Percentiles rank a stretch among this genome's conserved stretches.
phyloP scores from a whole-genome alignment of 2,888 invertebrate species.

The Pristionchus maxplancki region DNA sequence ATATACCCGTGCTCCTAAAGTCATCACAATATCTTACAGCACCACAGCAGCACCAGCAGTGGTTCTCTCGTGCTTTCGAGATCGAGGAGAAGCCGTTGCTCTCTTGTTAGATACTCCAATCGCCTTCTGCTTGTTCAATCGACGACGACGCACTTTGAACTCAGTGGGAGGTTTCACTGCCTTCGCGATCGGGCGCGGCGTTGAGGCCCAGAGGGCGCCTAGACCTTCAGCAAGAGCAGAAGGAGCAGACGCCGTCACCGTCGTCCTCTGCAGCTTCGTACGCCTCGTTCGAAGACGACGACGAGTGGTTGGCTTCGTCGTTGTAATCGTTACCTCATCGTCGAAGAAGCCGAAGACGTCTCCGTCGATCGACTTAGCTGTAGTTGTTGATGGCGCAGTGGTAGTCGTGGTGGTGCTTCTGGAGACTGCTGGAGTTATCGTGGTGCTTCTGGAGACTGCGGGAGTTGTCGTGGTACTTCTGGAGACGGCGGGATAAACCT shows the following conservation, averaged over 20 bases:
- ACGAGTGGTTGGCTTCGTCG: neutral
- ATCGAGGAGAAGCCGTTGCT: neutral
- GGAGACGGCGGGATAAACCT: constrained; percentile 27
- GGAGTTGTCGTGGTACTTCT: neutral
- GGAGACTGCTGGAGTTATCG: neutral
- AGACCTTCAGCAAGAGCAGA: neutral
- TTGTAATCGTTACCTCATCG: neutral
- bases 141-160: neutral
- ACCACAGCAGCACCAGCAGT: neutral
- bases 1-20: constrained; percentile 1
- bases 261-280: constrained; percentile 15
- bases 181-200: neutral
- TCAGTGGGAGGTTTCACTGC: neutral
- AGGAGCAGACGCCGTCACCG: neutral
- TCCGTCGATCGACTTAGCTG: neutral
- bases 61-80: neutral
- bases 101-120: neutral
- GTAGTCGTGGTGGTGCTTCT: neutral
- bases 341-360: neutral
- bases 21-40: neutral
- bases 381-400: neutral
- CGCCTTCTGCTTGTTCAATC: neutral
- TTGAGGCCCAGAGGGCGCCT: neutral
- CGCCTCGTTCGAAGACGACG: constrained; percentile 10
- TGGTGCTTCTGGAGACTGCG: neutral